phyloP scores from a whole-genome alignment of 2,797 vertebrate genomes.

The Rhyacichthys aspro region DNA sequence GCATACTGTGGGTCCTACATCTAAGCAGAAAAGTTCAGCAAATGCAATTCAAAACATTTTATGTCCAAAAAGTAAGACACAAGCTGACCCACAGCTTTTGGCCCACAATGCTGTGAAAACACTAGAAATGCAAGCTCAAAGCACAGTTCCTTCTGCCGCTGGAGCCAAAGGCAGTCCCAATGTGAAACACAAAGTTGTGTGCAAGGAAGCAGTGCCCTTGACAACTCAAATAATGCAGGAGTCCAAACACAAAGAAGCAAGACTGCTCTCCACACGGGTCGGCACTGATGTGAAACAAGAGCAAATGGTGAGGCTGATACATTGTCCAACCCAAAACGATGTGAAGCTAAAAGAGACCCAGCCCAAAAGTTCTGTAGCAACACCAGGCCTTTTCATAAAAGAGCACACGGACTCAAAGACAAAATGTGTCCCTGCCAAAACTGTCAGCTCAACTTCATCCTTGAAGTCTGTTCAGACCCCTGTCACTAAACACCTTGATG shows the following conservation, averaged over 20 bases:
- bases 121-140: slow-evolving; percentile 40
- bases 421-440: slow-evolving; percentile 54
- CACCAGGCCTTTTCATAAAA: slow-evolving; percentile 18
- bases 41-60: slow-evolving; percentile 38
- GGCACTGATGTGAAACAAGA: slow-evolving; percentile 25
- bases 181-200: slow-evolving; percentile 54
- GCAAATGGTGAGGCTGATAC: slow-evolving; percentile 17
- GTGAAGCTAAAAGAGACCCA: slow-evolving; percentile 48
- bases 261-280: neutral
- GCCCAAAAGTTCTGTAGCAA: slow-evolving; percentile 32
- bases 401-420: slow-evolving; percentile 47
- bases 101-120: slow-evolving; percentile 40
- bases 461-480: slow-evolving; percentile 35
- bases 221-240: slow-evolving; percentile 11
- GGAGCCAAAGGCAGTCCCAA: slow-evolving; percentile 29
- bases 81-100: slow-evolving; percentile 49
- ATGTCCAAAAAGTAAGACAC: slow-evolving; percentile 57
- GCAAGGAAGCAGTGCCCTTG: slow-evolving; percentile 30
- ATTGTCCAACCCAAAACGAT: slow-evolving; percentile 2
- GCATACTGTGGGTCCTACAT: slow-evolving; percentile 10
- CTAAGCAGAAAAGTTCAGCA: slow-evolving; percentile 43
- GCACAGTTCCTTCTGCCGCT: slow-evolving; percentile 5
- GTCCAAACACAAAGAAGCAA: slow-evolving; percentile 43
- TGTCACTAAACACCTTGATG: slow-evolving; percentile 49
- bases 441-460: neutral